Conservation (phyloP, 2,113 vertebrate genomes). For the Oryctolagus cuniculus region DNA sequence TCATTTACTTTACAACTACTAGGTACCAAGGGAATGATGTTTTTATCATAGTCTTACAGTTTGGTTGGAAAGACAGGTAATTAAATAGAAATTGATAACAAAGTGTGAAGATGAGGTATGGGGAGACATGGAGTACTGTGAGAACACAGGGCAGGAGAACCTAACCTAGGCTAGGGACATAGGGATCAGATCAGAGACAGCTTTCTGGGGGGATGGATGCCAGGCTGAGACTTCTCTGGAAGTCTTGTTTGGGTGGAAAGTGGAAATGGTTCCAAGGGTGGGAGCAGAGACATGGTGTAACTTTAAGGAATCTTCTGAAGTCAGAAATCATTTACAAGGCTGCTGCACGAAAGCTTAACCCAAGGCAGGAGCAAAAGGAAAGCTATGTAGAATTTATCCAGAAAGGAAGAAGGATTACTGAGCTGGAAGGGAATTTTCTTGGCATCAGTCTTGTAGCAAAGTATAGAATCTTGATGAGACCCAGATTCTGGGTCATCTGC, state of each 20-base stretch:
- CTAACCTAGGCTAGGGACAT: neutral
- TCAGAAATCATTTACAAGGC: slow-evolving; percentile 74
- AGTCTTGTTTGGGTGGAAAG: slow-evolving; percentile 56
- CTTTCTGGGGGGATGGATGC: neutral
- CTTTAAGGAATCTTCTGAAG: slow-evolving; percentile 69
- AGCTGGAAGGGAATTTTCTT: slow-evolving; percentile 74
- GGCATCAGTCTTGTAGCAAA: slow-evolving; percentile 63
- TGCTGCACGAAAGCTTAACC: slow-evolving; percentile 64
- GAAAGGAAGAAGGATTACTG: slow-evolving; percentile 76
- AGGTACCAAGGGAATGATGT: neutral
- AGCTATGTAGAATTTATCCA: slow-evolving; percentile 72
- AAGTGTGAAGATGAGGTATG: neutral
- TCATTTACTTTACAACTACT: neutral
- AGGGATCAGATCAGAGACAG: neutral
- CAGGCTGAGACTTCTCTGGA: slow-evolving; percentile 10
- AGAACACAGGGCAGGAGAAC: slow-evolving; percentile 10
- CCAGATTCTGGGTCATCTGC: slow-evolving; percentile 77
- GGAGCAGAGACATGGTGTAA: slow-evolving; percentile 46
- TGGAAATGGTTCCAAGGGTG: slow-evolving; percentile 48
- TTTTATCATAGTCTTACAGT: slow-evolving; percentile 9
- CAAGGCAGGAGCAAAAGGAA: slow-evolving; percentile 63
- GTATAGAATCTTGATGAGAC: slow-evolving; percentile 71
- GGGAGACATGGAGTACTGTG: neutral
- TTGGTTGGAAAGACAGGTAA: neutral
- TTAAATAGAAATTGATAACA: slow-evolving; percentile 5